These are phyloP conservation scores for Melanargia galathea DNA, from an alignment of 2,888 invertebrate genomes.

Conservation along the genomic window DNA sequence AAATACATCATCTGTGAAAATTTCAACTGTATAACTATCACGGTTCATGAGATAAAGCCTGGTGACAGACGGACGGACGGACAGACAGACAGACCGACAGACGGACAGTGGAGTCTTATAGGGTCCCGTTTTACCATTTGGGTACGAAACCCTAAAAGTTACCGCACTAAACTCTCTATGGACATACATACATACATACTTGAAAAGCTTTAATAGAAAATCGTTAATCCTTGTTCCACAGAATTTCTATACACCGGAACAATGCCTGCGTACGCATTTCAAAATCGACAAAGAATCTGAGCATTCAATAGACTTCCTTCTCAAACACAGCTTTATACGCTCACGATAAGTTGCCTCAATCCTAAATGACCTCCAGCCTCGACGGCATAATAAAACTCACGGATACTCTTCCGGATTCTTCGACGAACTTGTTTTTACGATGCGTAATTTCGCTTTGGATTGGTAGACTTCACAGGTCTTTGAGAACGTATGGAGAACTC, in stretches of 20 bases:
- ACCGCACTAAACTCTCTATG: background rate
- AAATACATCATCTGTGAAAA: no score
- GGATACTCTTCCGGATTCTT: slow-evolving; percentile 29
- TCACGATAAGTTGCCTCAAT: background rate
- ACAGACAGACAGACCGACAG: no score
- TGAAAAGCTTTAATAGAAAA: background rate
- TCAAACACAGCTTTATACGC: slow-evolving; percentile 26
- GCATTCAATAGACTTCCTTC: slow-evolving; percentile 32
- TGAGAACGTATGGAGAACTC: no score
- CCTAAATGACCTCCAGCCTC: slow-evolving; percentile 12
- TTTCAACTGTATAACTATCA: no score
- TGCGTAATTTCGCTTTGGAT: background rate
- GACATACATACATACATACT: background rate
- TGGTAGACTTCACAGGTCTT: no score
- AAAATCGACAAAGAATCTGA: slow-evolving; percentile 27
- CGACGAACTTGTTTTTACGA: slow-evolving; percentile 18
- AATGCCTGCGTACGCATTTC: slow-evolving; percentile 11
- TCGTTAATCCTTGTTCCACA: slow-evolving; percentile 5
- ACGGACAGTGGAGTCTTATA: no score
- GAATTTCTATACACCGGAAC: slow-evolving; percentile 19
- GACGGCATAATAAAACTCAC: slow-evolving; percentile 25
- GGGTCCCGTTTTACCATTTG: no score
- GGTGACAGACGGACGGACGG: no score
- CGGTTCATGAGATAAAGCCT: no score
- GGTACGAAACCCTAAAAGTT: no score